Base-by-base conservation (phyloP, 1,140 invertebrate species). In the Danaus plexippus region DNA sequence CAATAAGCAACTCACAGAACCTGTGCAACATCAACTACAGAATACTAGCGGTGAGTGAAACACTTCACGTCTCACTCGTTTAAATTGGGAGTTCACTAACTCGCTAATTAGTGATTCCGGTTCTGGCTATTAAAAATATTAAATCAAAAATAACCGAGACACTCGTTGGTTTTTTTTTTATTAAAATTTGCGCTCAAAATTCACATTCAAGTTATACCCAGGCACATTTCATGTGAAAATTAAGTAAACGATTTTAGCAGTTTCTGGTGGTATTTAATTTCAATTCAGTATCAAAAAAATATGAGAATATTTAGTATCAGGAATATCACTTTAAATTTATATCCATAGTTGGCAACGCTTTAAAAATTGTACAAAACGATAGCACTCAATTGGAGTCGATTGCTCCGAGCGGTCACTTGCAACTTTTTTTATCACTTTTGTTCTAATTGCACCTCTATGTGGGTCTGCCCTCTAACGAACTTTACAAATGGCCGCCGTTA, bases 401-500 rank as follows among this genome's bases (percentile, higher is more conserved):
- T 52, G 67, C 58, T 61, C 47, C 57, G 47, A 69, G 64, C 64
- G 64, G 58, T 75, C 74, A 73, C 66, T 71, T 67, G 53, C 65
- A 61, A 67, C 65, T 67, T 65, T 76, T 67, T 64, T 66, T 64
- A 57, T 60, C 64, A 59, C 70, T 80, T 72, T 78, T 72, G 71
- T 72, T 68, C 69, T 78, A 82, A 82, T 81, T 80, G 79, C 73
- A 60, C 70, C 69, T 77, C 71, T 72, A 65, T 77, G 63, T 62
- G 63, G 61, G 70, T 66, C 64, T 65, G 61, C 51, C 63, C 65
- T 65, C 63, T 71, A 76, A 75, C 74, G 71, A 73, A 73, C 77
- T 73, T 74, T 68, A 59, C 59, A 61, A 75, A 69, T 61, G 64
- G 59, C 57, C 57, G 54, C 52, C 59, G 52, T 63, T 64, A 62